Base-by-base conservation (phyloP, 2,888 invertebrate species). In the Pollenia angustigena region DNA sequence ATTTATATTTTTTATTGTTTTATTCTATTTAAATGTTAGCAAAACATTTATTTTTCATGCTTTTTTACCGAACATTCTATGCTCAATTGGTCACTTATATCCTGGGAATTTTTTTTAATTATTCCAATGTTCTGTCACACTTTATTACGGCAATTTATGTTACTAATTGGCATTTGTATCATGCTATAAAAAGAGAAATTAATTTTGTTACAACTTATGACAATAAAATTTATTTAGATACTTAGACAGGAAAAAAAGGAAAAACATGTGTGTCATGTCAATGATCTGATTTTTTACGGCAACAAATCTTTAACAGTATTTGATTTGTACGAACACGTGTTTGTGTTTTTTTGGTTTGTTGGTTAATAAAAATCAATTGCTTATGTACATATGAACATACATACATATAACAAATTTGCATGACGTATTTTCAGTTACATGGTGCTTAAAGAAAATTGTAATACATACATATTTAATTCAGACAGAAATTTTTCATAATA, bases 91-190 rank as follows among this genome's bases (percentile, higher is more conserved):
- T 60, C 16, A 44, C n/a, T 66, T 66, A 50, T 74, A 23, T 50
- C 50, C 52, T 75, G 52, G 56, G 16, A 81, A 60, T 46, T 18
- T 32, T 32, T 58, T 58, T 48, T 48, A n/a, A 18, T 40, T 48
- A 68, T 48, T 32, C 10, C 18, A 9, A 50, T 48, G 14, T 68
- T 68, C 4, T 11, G 64, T 81, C 54, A 54, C 66, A 56, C 23
- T 74, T 74, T 58, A 74, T 74, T 74, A 68, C 60, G 42, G 58
- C 58, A 68, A 81, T 74, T 81, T 52, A 66, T 81, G 10, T 44
- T 71, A 44, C 23, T 52, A 68, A 80, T 71, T 80, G 71, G 3
- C 48, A 14, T 32, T 16, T 62, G n/a, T 16, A 40, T 62, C 12
- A 23, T 54, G 4, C 32, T 44, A 16, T 18, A n/a, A 32, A 32